These are phyloP conservation scores for Trematomus loennbergii DNA, from an alignment of 2,113 vertebrate genomes.

Conservation along the genomic window DNA sequence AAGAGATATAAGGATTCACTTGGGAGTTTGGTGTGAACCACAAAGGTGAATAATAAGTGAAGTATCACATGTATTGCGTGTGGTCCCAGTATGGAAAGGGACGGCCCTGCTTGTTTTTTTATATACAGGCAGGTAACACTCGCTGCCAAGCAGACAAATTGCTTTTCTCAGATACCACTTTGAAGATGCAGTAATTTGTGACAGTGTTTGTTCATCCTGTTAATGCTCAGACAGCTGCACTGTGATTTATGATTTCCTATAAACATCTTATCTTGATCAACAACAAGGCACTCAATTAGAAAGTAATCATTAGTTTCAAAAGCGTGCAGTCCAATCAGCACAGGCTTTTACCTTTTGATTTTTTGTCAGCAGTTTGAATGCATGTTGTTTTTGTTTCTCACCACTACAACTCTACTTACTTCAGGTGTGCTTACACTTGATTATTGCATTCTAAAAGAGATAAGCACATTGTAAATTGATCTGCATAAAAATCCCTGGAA, in stretches of 20 bases:
- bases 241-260: slow-evolving; percentile 49
- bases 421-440: background rate
- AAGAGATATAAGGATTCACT: background rate
- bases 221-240: slow-evolving; percentile 43
- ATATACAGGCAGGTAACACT: slow-evolving; percentile 23
- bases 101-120: background rate
- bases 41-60: background rate
- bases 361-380: background rate
- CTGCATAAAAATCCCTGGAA: background rate
- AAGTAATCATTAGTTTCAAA: slow-evolving; percentile 33
- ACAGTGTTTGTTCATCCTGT: slow-evolving; percentile 50
- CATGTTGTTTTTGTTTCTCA: slow-evolving; percentile 1
- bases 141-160: slow-evolving; percentile 35
- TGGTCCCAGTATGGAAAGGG: slow-evolving; percentile 8
- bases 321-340: slow-evolving; percentile 4
- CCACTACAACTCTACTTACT: background rate
- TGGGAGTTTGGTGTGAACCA: background rate
- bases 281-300: slow-evolving; percentile 29
- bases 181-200: slow-evolving; percentile 34
- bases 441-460: background rate
- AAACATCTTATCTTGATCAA: slow-evolving; percentile 31
- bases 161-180: slow-evolving; percentile 11
- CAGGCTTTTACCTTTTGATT: background rate
- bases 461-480: background rate
- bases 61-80: background rate